Base-by-base conservation (phyloP, 1,140 invertebrate species). In the Ctenoplectra terminalis region DNA sequence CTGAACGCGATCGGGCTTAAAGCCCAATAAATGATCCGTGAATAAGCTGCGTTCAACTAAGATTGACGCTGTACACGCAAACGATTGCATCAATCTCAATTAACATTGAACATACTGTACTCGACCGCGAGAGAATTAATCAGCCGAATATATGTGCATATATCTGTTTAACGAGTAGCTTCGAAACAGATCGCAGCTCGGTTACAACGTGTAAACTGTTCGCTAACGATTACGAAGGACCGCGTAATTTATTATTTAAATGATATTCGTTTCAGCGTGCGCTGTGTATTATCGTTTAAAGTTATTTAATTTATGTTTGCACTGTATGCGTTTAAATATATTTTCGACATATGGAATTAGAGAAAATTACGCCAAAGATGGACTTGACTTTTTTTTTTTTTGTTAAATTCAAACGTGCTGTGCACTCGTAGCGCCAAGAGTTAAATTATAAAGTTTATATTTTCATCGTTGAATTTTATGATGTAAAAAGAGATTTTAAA, bases 31-130 rank as follows among this genome's bases (percentile, higher is more conserved):
- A 69, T 46, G 63, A 77, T 43, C 50, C 74, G 46, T 46, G 40
- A 23, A 58, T 58, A 56, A 58, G 34, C 74, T 15, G 37, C 48
- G 54, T 54, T 34, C 34, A 31, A 69, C 23, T 77, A 77, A 69
- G 63, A 69, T 43, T 9, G 37, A 67, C 75, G 75, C 40, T 76
- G n/a, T 64, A 54, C 40, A 26, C 26, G 26, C 26, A 29, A 77
- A 77, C 64, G 75, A 77, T 69, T 77, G 76, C 76, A 72, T 79
- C 56, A 56, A 61, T 79, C 67, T 71, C 31, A 52, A 72, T 79
- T 79, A 71, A 72, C 76, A 43, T 50, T 15, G 67, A 72, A 72
- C 40, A 43, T 20, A n/a, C 43, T 11, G 29, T 15, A 17, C 52
- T 40, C 40, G 52, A 37, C 75, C 75, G 31, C 66, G 31, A 23